phyloP scores from a whole-genome alignment of 2,888 invertebrate genomes.

The Glyphotaelius pellucidus region DNA sequence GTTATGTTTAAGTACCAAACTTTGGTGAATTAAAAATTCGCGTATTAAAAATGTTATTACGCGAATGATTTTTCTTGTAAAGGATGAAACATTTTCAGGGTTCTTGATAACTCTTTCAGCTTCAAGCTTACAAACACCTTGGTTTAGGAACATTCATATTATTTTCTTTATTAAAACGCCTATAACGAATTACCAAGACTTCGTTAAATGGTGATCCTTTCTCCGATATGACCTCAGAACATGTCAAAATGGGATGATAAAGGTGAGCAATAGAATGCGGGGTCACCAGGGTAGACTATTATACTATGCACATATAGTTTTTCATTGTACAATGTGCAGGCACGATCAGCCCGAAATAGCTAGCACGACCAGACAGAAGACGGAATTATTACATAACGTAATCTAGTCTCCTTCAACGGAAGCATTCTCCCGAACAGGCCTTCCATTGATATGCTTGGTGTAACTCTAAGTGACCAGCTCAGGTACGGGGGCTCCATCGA shows the following conservation, averaged over 20 bases:
- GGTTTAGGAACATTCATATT: background rate
- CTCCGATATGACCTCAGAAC: background rate
- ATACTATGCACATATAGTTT: background rate
- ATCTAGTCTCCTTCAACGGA: too few relatives aligned
- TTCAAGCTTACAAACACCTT: background rate
- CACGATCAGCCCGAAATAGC: too few relatives aligned
- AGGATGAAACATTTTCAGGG: background rate
- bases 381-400: background rate
- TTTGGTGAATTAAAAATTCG: too few relatives aligned
- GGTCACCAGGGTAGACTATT: background rate
- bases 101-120: background rate
- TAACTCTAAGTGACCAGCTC: too few relatives aligned
- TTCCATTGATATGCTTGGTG: too few relatives aligned
- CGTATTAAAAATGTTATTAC: background rate
- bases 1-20: too few relatives aligned
- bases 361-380: background rate
- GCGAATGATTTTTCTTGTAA: background rate
- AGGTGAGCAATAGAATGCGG: background rate
- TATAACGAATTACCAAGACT: background rate
- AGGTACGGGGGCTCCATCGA: too few relatives aligned
- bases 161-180: background rate
- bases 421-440: too few relatives aligned
- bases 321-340: background rate
- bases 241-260: background rate
- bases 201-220: background rate